These are phyloP conservation scores for Coregonus clupeaformis DNA, from an alignment of 2,113 vertebrate species.

Conservation along the genomic window DNA sequence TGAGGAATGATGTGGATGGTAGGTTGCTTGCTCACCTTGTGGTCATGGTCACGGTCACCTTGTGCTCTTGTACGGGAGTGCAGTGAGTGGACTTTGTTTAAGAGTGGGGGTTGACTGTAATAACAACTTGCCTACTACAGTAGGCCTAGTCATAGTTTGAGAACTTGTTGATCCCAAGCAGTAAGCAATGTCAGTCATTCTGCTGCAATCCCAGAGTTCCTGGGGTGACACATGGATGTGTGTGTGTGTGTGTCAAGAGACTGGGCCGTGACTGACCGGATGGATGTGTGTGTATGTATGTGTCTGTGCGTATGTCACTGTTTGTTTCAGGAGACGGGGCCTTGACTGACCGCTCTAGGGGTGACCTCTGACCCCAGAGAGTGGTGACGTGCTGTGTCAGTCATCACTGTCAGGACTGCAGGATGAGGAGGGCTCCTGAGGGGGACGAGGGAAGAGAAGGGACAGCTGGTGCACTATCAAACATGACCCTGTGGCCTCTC, in stretches of 20 bases:
- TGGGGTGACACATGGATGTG: not conserved
- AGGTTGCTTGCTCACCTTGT: too few species aligned
- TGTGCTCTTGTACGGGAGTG: too few species aligned
- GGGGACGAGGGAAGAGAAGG: not conserved
- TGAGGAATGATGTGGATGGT: too few species aligned
- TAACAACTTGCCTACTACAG: too few species aligned
- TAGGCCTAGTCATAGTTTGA: too few species aligned
- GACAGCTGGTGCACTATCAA: not conserved
- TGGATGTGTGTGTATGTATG: not conserved
- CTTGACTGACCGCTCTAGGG: conserved; percentile 5
- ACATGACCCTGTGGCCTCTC: too few species aligned
- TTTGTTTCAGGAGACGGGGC: conserved; percentile 15
- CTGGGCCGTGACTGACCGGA: conserved; percentile 8
- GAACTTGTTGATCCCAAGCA: too few species aligned
- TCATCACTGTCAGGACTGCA: conserved; percentile 17
- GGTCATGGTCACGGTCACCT: too few species aligned
- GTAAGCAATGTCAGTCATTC: too few species aligned
- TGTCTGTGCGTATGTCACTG: conserved; percentile 1
- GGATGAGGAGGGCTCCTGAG: conserved; percentile 1
- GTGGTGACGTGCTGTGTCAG: conserved; percentile 18
- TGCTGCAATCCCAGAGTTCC: too few species aligned
- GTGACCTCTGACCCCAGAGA: conserved; percentile 38
- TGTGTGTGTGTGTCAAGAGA: conserved; percentile 15
- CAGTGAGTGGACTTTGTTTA: too few species aligned
- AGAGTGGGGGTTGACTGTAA: too few species aligned